Base-by-base conservation (phyloP, 2,888 invertebrate genomes). In the Parthenolecanium corni region DNA sequence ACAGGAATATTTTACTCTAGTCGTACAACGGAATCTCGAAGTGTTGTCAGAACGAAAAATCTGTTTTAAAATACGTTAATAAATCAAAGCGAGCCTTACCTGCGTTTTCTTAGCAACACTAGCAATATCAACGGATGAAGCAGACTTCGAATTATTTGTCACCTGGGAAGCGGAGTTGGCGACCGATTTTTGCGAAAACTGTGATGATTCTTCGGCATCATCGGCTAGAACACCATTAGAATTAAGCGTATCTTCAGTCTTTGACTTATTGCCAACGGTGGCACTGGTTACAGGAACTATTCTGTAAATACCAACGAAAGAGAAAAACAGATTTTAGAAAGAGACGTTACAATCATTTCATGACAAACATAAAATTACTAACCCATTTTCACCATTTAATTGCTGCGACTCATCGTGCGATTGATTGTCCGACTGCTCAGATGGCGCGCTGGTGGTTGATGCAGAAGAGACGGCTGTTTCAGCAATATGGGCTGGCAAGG, bases 401-500 rank as follows among this genome's bases (percentile, higher is more conserved):
- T 52, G 52, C 42, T 42, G 52, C 51, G 46, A 24, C 51, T 49
- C 36, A 38, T 52, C 52, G 54, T 56, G 23, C 51, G 52, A 62
- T 25, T 62, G 62, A 38, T 51, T 38, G 24, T 25, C 38, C 38
- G 38, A 24, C 6, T 20, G 18, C 40, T 38, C 16, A 62, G 52
- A 42, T 38, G 49, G 38, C 38, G 62, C 52, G 49, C 24, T 49
- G 18, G 52, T 24, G 20, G 62, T 40, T 18, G 52, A 18, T 12
- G 61, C 31, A n/a, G 49, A 14, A 16, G 62, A 52, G 36, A 23
- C 38, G 14, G 62, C 21, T 9, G 52, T 62, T 36, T 62, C 62
- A 18, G 63, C 66, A 36, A 66, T 54, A 52, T 66, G 66, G 38
- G 64, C 64, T 42, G 87, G 87, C 71, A 88, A 77, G 65, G 88